Evolutionary conservation across 1,140 invertebrate species (phyloP), one percentile per base, ranked within the genome.

Genomic region (Odontomachus brunneus): DNA sequence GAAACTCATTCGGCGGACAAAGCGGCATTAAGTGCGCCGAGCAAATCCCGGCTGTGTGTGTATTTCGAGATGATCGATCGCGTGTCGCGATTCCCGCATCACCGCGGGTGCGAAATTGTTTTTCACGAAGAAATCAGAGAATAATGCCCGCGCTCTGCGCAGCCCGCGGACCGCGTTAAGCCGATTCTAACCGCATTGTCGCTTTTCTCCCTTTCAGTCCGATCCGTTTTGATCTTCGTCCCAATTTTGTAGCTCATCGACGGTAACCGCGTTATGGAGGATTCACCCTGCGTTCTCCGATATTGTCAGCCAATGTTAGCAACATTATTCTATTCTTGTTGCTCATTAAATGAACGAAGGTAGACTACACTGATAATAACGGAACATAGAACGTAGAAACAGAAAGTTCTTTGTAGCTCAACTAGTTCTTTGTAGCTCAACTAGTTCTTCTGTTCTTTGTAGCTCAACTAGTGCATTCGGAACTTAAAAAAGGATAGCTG

Each of bases 151-250:
- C n/a, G n/a, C n/a, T n/a, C n/a, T n/a, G n/a, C n/a, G n/a, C n/a
- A 63, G 19, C 33, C 65, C 51, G 17, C 24, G 17, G 57, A 80
- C 51, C 69, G 75, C 75, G 33, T 59, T 80, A 80, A 80, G 75
- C 75, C 75, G 75, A 69, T 80, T 80, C 24, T 57, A 57, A 69
- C 63, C 75, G 51, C 75, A 57, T 71, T 69, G 65, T 80, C 48
- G 29, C 24, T 76, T 71, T 78, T 44, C 60, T 80, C n/a, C 22
- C 9, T 55, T 11, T 55, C 53, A 5, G 29, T 33, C 29, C 29
- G 29, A 33, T 5, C 65, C 38, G 66, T 55, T 71, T 59, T 71
- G 65, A 80, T 80, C 75, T 80, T 57, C 51, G 57, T 71, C 71
- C 11, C 33, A 69, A 80, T 71, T 80, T 69, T 71, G 65, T 71